Evolutionary conservation across 2,797 vertebrate genomes (phyloP).

Genomic region (Gadopsis marmoratus): DNA sequence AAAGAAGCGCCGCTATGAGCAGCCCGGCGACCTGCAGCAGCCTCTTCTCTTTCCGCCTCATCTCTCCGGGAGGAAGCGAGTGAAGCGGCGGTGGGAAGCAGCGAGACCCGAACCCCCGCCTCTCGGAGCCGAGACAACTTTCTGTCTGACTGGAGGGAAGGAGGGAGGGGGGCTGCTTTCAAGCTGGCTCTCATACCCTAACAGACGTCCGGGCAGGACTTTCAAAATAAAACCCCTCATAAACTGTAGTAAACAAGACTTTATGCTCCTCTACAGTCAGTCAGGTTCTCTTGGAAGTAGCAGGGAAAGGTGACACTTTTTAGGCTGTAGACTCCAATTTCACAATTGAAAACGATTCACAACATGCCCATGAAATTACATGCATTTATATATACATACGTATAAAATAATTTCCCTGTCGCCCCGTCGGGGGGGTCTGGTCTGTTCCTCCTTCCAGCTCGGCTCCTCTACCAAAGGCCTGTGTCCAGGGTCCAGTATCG

Average conservation of each 20-base stretch:
- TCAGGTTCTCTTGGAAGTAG: background rate
- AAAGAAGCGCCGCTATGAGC: slow-evolving; percentile 90
- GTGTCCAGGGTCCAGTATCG: too few species aligned
- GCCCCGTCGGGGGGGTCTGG: background rate
- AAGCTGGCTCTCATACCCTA: background rate
- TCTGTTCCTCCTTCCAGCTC: too few species aligned
- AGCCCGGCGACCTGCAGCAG: slow-evolving; percentile 92
- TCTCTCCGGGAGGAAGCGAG: slow-evolving; percentile 72
- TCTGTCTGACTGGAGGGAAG: slow-evolving; percentile 59
- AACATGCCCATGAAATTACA: background rate
- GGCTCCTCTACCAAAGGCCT: too few species aligned
- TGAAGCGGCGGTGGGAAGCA: slow-evolving; percentile 11
- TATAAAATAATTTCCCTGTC: too few species aligned
- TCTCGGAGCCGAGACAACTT: slow-evolving; percentile 75
- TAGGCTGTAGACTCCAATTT: background rate
- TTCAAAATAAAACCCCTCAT: slow-evolving; percentile 60
- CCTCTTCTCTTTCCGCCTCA: slow-evolving; percentile 95
- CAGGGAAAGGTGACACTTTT: background rate
- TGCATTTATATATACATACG: background rate
- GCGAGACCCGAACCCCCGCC: slow-evolving; percentile 14
- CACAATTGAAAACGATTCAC: background rate
- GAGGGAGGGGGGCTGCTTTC: background rate
- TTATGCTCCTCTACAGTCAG: background rate
- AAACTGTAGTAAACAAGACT: too few species aligned
- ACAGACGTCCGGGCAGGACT: slow-evolving; percentile 24